Base-by-base conservation (phyloP, 2,888 invertebrate species). In the Agrypnus murinus region DNA sequence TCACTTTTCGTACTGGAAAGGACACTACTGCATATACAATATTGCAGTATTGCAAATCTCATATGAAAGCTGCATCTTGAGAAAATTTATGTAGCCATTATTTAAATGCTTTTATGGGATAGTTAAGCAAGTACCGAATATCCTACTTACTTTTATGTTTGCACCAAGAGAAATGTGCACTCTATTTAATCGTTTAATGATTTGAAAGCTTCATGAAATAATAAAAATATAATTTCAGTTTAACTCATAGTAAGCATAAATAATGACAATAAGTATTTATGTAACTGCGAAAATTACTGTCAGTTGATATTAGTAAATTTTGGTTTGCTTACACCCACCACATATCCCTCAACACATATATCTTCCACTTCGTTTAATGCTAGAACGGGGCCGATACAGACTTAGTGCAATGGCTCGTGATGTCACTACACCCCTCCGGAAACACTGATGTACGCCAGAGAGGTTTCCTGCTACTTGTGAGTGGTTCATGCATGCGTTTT, bases 361-460 rank as follows among this genome's bases (percentile, higher is more conserved):
- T 67, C 67, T 71, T 71, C 67, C 71, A 64, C 71, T 63, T 71
- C 64, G 71, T 71, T 71, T 67, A 67, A 67, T 46, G 58, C 55
- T 38, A 57, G 60, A 45, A 71, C 45, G 53, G 64, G 71, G 64
- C 50, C 36, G 58, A 71, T 67, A 58, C 59, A 46, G 64, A 71
- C 71, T 67, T 67, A 71, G 63, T 67, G 66, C 63, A 67, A 71
- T 67, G 71, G 71, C 58, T 67, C 64, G 64, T 64, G 58, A 67
- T 67, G 66, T 67, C 71, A 67, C 66, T 53, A 67, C 64, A 71
- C 64, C 67, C 65, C 63, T 67, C 65, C 64, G 60, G 68, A 68
- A 71, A 69, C 64, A 40, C 40, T 40, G 63, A 65, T 65, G 53
- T 60, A 17, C 31, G 59, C 59, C 59, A 53, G 43, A 65, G 65